Percentiles rank a stretch among this genome's conserved stretches.
These are phyloP conservation scores for Lepidocolaptes lacrymiger DNA, from an alignment of 2,797 vertebrate genomes.

Conservation along the genomic window DNA sequence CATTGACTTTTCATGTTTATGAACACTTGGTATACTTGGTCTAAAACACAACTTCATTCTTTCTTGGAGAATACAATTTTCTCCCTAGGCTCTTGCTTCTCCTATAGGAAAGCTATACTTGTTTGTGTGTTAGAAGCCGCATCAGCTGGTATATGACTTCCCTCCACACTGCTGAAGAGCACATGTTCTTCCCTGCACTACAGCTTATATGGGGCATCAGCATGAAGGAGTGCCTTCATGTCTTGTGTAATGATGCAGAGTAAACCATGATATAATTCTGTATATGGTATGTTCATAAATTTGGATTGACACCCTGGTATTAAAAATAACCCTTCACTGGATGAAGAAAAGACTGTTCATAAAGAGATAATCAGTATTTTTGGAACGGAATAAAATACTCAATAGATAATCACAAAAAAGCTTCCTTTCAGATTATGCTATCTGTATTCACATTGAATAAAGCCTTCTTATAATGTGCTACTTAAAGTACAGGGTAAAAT, in stretches of 20 bases:
- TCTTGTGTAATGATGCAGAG: not conserved
- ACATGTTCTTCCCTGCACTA: not conserved
- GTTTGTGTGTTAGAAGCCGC: not conserved
- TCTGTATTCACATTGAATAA: not conserved
- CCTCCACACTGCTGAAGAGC: not conserved
- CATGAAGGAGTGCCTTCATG: not conserved
- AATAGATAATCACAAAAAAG: not conserved
- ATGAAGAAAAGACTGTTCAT: not conserved
- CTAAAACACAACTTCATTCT: not conserved
- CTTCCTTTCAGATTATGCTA: not conserved
- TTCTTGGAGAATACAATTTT: not conserved
- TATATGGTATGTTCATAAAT: not conserved
- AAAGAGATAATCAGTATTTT: not conserved
- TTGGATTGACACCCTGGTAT: not conserved
- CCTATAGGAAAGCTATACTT: not conserved
- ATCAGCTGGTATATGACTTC: not conserved
- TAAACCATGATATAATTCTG: not conserved
- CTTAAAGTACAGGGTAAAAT: not conserved
- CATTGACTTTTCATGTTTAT: not conserved
- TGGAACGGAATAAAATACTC: not conserved
- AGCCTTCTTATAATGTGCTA: not conserved
- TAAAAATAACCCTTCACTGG: not conserved
- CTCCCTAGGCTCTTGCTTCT: not conserved
- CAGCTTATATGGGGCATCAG: not conserved
- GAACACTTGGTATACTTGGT: not conserved